Conservation (phyloP, 2,113 vertebrate genomes). For the Sinocyclocheilus anshuiensis region DNA sequence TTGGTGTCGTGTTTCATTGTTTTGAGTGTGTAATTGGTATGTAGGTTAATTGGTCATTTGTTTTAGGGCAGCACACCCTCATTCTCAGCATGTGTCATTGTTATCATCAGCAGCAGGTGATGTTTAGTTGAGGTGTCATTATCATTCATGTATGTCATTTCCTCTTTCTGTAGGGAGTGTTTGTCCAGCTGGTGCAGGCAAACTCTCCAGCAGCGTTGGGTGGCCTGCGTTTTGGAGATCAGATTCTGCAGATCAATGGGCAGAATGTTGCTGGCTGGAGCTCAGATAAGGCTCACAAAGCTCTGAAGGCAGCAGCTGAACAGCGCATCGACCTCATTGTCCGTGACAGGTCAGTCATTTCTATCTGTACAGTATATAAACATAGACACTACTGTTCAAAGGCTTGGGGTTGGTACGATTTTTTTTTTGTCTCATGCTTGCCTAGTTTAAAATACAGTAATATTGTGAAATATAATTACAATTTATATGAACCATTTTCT, state of each 20-base stretch:
- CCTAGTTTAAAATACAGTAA: no score
- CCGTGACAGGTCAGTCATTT: conserved; percentile 84
- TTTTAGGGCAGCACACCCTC: background rate
- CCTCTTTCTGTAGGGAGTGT: conserved; percentile 82
- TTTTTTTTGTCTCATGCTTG: no score
- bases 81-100: background rate
- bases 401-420: no score
- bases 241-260: conserved; percentile 90
- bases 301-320: conserved; percentile 80
- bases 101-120: background rate
- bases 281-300: conserved; percentile 84
- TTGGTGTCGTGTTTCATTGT: background rate
- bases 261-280: conserved; percentile 88
- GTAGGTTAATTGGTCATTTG: background rate
- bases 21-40: background rate
- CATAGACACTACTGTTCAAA: no score
- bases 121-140: background rate
- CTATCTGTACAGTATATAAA: background rate
- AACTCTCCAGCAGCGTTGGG: conserved; percentile 88
- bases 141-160: background rate
- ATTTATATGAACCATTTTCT: no score
- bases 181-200: conserved; percentile 92
- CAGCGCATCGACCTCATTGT: conserved; percentile 88
- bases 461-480: no score
- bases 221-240: conserved; percentile 95